Conservation (phyloP, 2,113 vertebrate genomes). For the Chiloscyllium plagiosum region DNA sequence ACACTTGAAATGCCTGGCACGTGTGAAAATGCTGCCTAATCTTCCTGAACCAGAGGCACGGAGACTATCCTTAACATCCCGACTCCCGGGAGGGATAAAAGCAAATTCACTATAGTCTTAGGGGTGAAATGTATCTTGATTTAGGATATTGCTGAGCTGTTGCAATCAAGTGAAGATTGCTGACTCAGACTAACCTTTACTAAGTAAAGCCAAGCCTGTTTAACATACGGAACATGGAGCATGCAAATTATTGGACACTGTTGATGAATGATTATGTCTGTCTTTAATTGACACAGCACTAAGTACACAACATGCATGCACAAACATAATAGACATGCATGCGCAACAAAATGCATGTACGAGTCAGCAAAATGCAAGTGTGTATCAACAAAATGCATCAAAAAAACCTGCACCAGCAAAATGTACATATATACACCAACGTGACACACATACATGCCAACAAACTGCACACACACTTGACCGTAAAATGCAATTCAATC, state of each 20-base stretch:
- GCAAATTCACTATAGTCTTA: background rate
- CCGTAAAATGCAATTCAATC: background rate
- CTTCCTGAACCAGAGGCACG: background rate
- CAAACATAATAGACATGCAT: no score
- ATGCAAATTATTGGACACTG: background rate
- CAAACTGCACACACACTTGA: background rate
- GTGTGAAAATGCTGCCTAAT: background rate
- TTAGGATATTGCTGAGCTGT: background rate
- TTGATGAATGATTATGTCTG: background rate
- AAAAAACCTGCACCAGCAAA: background rate
- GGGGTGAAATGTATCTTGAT: background rate
- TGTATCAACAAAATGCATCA: background rate
- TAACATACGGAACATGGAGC: background rate
- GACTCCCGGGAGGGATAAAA: background rate
- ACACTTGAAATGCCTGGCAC: background rate
- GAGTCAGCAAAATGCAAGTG: no score
- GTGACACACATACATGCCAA: background rate
- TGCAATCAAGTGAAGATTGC: background rate
- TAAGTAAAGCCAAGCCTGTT: background rate
- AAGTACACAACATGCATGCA: no score
- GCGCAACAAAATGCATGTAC: background rate
- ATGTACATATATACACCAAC: background rate
- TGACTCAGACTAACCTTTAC: background rate
- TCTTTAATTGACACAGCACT: background rate
- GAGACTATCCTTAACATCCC: background rate